A percentile compares a stretch with the other conserved stretches of the same genome.
These are phyloP conservation scores for Chydorus sphaericus DNA, from an alignment of 2,888 invertebrate species.

Conservation along the genomic window DNA sequence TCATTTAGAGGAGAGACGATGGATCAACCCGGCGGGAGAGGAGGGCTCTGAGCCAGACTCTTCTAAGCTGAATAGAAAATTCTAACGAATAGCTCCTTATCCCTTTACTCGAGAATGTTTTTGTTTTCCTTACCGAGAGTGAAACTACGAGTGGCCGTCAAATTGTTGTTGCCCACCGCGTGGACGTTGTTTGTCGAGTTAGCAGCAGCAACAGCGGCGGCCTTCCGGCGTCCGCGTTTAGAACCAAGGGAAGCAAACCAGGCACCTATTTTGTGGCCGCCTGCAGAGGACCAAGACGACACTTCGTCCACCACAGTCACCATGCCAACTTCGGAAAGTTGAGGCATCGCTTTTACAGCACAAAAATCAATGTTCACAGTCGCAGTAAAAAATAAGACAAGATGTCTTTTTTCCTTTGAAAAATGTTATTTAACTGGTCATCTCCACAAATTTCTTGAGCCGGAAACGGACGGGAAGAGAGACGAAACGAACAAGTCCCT, in stretches of 20 bases:
- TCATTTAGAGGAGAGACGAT: too few species aligned
- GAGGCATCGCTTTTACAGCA: background rate
- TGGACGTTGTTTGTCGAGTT: constrained; percentile 5
- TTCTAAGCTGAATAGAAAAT: too few species aligned
- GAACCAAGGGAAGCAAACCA: constrained; percentile 31
- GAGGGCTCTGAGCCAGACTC: too few species aligned
- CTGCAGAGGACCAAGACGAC: constrained; percentile 5
- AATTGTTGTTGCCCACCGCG: constrained; percentile 1
- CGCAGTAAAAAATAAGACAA: background rate
- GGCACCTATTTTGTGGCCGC: constrained; percentile 29
- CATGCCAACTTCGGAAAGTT: constrained; percentile 7
- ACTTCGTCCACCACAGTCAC: background rate
- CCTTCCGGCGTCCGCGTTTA: constrained; percentile 18
- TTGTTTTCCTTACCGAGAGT: constrained; percentile 27
- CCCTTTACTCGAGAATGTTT: too few species aligned
- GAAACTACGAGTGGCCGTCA: constrained; percentile 20
- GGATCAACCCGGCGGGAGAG: too few species aligned
- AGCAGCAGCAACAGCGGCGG: constrained; percentile 12
- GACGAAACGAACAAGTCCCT: background rate
- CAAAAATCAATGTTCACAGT: background rate
- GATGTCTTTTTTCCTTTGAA: background rate
- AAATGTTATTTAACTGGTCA: too few species aligned
- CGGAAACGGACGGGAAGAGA: background rate
- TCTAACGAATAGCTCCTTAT: too few species aligned
- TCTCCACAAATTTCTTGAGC: too few species aligned